Base-by-base conservation (phyloP, 2,888 invertebrate genomes). In the Epiblema foenella region DNA sequence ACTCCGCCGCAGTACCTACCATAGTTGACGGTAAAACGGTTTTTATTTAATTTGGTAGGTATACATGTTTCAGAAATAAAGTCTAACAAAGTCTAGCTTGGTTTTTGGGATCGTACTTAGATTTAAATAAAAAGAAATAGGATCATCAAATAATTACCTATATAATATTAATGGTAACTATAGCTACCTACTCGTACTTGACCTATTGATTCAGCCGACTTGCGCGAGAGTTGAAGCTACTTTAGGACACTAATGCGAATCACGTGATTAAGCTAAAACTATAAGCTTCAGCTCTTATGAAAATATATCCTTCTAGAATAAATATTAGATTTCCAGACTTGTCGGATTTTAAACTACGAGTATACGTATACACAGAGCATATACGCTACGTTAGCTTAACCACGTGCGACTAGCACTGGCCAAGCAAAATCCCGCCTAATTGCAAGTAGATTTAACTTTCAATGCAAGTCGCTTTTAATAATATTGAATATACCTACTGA, bases 21-120 rank as follows among this genome's bases (percentile, higher is more conserved):
- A 24, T n/a, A 46, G n/a, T 46, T 8, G 46, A n/a, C n/a, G 8
- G 46, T 8, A 46, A n/a, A 42, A 42, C 12, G 8, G 5, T 33
- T 33, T 33, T 33, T 8, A 33, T 33, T n/a, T 33, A 8, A 7
- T 33, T 33, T 33, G n/a, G n/a, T n/a, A 8, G 33, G 5, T 33
- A 33, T 33, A 5, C 0, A 33, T 33, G n/a, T 33, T 33, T 33
- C 9, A 8, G n/a, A 33, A 33, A 33, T 33, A 5, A 33, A 33
- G 7, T 33, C 33, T 33, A 33, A 5, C 33, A n/a, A n/a, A n/a
- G n/a, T n/a, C n/a, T n/a, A 33, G 33, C 46, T n/a, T n/a, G 46
- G n/a, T 46, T 46, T n/a, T 46, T n/a, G 46, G 15, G n/a, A n/a
- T 46, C 46, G n/a, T n/a, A n/a, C 46, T 46, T 46, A 42, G 42